phyloP scores from a whole-genome alignment of 2,113 vertebrate genomes.

The Ammodytes marinus region DNA sequence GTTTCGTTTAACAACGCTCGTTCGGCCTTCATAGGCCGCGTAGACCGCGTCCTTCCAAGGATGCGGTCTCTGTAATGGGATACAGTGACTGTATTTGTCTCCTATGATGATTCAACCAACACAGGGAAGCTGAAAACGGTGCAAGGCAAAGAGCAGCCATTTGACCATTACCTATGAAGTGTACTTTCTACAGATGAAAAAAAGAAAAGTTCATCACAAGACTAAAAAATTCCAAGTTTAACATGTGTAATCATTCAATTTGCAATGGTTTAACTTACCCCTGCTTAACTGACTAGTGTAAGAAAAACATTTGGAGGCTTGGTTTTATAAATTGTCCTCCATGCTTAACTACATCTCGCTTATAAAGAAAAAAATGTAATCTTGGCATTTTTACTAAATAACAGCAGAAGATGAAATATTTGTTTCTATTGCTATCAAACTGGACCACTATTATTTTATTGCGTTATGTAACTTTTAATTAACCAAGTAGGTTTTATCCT shows the following conservation, averaged over 20 bases:
- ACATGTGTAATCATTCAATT: not conserved
- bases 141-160: not conserved
- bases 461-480: constrained; percentile 38
- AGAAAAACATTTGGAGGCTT: not conserved
- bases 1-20: no score
- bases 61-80: not conserved
- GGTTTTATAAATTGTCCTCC: not conserved
- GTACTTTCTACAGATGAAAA: no score
- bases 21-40: no score
- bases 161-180: not conserved
- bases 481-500: constrained; percentile 19
- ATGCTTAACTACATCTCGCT: not conserved
- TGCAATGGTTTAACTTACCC: not conserved
- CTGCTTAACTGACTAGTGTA: not conserved
- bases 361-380: not conserved
- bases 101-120: not conserved
- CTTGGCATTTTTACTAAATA: not conserved
- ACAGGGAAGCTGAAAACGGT: not conserved
- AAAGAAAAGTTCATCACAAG: not conserved
- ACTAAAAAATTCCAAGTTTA: not conserved
- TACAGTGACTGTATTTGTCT: not conserved
- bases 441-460: constrained; percentile 19
- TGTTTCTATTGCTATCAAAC: not conserved
- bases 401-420: not conserved
- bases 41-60: no score